These are phyloP conservation scores for Myiozetetes cayanensis DNA, from an alignment of 2,113 vertebrate species.

Conservation along the genomic window DNA sequence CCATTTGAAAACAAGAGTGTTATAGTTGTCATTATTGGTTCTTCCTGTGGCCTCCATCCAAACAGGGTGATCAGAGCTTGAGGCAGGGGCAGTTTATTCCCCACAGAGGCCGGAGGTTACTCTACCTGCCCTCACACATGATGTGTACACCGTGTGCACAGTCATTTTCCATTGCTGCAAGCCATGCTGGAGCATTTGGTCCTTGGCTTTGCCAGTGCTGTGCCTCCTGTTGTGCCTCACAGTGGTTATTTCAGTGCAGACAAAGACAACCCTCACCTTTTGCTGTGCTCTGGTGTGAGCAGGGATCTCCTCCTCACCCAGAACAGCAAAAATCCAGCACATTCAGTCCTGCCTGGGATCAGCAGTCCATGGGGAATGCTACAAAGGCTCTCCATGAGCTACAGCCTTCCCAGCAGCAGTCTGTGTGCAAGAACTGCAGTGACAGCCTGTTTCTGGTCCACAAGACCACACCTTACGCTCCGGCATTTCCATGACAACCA, in stretches of 20 bases:
- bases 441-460: not conserved
- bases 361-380: not conserved
- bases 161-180: not conserved
- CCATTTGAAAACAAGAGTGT: not conserved
- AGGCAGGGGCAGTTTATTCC: not conserved
- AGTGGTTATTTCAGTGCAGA: not conserved
- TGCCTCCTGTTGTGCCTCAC: not conserved
- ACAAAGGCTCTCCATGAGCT: not conserved
- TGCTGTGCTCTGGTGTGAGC: fast-evolving
- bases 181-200: not conserved
- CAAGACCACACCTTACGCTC: not conserved
- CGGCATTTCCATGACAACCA: not conserved
- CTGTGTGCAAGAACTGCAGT: not conserved
- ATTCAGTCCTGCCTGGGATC: not conserved
- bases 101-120: too few species aligned
- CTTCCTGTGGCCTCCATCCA: not conserved
- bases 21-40: not conserved
- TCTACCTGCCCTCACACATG: not conserved
- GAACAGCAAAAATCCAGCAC: not conserved
- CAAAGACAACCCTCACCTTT: not conserved
- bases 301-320: not conserved
- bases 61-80: not conserved
- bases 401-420: not conserved
- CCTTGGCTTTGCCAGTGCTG: not conserved
- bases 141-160: not conserved